Evolutionary conservation across 30 jellyfish, hydroid and myxozoan genomes (phyloP).

Genomic region (Calvadosia cruxmelitensis): DNA sequence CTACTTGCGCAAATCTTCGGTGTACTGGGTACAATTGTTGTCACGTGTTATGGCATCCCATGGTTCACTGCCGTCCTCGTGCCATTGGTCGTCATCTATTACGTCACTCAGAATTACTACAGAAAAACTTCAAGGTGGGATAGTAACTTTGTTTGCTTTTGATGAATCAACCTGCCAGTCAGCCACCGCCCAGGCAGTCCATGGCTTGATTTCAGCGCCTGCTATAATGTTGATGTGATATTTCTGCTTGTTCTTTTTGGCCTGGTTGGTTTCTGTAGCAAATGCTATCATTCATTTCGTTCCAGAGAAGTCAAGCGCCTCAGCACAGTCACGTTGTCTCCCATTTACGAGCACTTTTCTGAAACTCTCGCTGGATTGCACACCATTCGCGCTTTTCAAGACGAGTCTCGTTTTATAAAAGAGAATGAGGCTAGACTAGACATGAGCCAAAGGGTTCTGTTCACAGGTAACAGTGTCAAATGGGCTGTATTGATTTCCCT

Average conservation of each 20-base stretch:
- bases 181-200: background rate
- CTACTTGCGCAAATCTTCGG: conserved; percentile 83
- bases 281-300: background rate
- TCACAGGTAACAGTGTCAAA: conserved; percentile 40
- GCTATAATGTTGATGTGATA: background rate
- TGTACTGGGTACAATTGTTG: conserved; percentile 67
- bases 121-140: conserved; percentile 84
- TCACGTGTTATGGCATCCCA: conserved; percentile 95
- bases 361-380: conserved; percentile 86
- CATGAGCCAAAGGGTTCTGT: conserved; percentile 75
- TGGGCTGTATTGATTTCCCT: background rate
- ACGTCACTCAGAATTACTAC: conserved; percentile 68
- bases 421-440: conserved; percentile 66
- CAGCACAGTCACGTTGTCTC: conserved; percentile 66
- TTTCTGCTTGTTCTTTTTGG: background rate
- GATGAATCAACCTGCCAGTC: background rate
- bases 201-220: background rate
- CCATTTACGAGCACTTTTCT: conserved; percentile 90
- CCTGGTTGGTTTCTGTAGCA: background rate
- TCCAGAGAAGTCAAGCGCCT: conserved; percentile 86
- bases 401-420: conserved; percentile 52
- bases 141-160: no score
- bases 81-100: conserved; percentile 66
- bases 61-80: conserved; percentile 89
- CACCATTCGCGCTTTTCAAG: conserved; percentile 76